These are phyloP conservation scores for Empis livida DNA, from an alignment of 2,888 invertebrate genomes.

Conservation along the genomic window DNA sequence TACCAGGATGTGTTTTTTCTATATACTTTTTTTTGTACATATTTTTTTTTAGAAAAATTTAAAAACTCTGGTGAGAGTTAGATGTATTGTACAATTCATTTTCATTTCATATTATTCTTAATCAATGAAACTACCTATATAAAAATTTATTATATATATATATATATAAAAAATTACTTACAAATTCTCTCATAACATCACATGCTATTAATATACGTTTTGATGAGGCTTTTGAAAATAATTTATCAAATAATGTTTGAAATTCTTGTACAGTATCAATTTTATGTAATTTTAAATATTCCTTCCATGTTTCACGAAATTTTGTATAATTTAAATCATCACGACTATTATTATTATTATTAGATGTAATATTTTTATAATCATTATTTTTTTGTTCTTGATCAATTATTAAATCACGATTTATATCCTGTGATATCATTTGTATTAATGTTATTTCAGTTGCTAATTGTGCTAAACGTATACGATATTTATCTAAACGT, in stretches of 20 bases:
- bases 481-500: constrained; percentile 4
- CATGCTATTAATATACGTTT: constrained; percentile 8
- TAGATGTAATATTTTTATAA: not conserved
- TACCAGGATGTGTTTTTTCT: too few relatives aligned
- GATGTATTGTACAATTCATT: too few relatives aligned
- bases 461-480: constrained; percentile 6
- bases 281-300: not conserved
- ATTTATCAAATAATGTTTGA: constrained; percentile 5
- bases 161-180: constrained; percentile 1
- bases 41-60: too few relatives aligned
- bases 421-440: too few relatives aligned
- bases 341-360: not conserved
- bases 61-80: too few relatives aligned
- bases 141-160: too few relatives aligned
- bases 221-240: constrained; percentile 7
- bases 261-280: constrained; percentile 4
- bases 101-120: too few relatives aligned
- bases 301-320: not conserved
- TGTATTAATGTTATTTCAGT: constrained; percentile 5
- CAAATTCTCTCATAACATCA: constrained; percentile 8
- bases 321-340: not conserved
- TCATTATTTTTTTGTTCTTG: too few relatives aligned
- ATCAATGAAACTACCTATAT: too few relatives aligned
- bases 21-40: too few relatives aligned
- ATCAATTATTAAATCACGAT: too few relatives aligned